A percentile compares a stretch with the other conserved stretches of the same genome.
phyloP scores from a whole-genome alignment of 2,797 vertebrate species.

The Rhadinocentrus ornatus region DNA sequence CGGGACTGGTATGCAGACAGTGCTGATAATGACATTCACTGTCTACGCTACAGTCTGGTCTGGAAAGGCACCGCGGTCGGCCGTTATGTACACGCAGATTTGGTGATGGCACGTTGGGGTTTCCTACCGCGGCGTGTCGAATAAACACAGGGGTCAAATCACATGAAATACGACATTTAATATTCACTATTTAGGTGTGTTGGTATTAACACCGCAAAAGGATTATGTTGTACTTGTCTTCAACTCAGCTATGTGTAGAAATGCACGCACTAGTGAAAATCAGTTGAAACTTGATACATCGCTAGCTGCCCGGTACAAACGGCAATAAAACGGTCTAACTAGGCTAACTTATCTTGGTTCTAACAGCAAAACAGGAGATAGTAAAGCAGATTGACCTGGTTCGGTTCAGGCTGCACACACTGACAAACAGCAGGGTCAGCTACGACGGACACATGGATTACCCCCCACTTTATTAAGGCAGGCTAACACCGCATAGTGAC shows the following conservation, averaged over 20 bases:
- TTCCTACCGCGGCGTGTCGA: slow-evolving; percentile 21
- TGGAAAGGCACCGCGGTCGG: slow-evolving; percentile 52
- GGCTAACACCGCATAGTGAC: background rate
- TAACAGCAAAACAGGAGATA: background rate
- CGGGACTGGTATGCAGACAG: slow-evolving; percentile 80
- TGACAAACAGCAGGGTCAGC: background rate
- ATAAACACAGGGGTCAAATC: background rate
- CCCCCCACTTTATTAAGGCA: background rate
- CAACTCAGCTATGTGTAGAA: background rate
- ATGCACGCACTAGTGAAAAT: slow-evolving; percentile 1
- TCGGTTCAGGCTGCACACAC: slow-evolving; percentile 2
- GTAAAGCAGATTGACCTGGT: background rate
- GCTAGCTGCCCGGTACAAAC: slow-evolving; percentile 33
- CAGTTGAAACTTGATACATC: background rate
- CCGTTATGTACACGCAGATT: slow-evolving; percentile 32
- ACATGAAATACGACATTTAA: background rate
- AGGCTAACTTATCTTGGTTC: slow-evolving; percentile 18
- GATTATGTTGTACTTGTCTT: background rate
- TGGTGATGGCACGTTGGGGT: slow-evolving; percentile 23
- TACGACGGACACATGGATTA: background rate
- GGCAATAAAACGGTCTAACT: background rate
- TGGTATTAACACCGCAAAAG: background rate
- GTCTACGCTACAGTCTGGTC: slow-evolving; percentile 76
- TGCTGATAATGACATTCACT: slow-evolving; percentile 86
- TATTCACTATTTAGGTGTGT: background rate